Evolutionary conservation across 1,140 invertebrate genomes (phyloP).

Genomic region (Battus philenor): DNA sequence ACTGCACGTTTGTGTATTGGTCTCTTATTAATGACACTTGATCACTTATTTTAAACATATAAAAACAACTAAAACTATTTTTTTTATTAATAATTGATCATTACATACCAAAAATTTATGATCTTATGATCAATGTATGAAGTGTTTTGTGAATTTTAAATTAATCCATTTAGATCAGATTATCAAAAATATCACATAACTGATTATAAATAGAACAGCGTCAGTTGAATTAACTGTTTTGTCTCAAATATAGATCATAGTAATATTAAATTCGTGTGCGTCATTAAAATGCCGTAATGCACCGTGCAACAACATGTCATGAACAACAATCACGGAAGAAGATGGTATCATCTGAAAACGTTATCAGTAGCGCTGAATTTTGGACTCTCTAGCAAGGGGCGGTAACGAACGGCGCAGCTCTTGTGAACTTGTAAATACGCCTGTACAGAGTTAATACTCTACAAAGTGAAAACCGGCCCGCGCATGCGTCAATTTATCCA

Average conservation of each 20-base stretch:
- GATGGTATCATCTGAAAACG: neutral
- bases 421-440: slow-evolving; percentile 24
- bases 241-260: neutral
- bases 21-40: too few relatives aligned
- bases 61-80: too few relatives aligned
- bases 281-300: slow-evolving; percentile 5
- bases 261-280: slow-evolving; percentile 1
- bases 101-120: too few relatives aligned
- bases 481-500: slow-evolving; percentile 47
- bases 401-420: slow-evolving; percentile 15
- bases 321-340: neutral
- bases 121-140: too few relatives aligned
- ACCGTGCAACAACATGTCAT: slow-evolving; percentile 11
- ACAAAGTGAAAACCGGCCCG: slow-evolving; percentile 19
- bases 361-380: slow-evolving; percentile 26
- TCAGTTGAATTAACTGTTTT: neutral
- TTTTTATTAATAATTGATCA: too few relatives aligned
- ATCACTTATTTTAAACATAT: too few relatives aligned
- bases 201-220: slow-evolving; percentile 8
- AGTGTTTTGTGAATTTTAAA: neutral
- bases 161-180: too few relatives aligned
- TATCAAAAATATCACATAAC: slow-evolving; percentile 2
- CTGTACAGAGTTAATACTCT: slow-evolving; percentile 15
- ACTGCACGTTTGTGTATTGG: too few relatives aligned
- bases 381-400: slow-evolving; percentile 18